Evolutionary conservation across 2,797 vertebrate species (phyloP).

Genomic region (Rallus crepitans): DNA sequence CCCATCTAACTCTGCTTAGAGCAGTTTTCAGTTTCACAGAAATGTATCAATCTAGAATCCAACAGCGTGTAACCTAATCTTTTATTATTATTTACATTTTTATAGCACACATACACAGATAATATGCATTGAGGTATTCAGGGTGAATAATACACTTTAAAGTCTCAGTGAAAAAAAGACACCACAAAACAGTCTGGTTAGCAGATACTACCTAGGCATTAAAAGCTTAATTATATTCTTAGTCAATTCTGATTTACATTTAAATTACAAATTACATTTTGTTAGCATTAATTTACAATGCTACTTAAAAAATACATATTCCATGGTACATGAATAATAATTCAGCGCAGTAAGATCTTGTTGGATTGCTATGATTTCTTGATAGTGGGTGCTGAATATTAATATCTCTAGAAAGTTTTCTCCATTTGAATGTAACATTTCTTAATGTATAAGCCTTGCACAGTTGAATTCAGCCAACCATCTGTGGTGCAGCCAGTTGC

Average conservation of each 20-base stretch:
- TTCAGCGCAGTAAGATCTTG: conserved; percentile 9
- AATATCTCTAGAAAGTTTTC: conserved; percentile 39
- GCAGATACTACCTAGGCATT: conserved; percentile 7
- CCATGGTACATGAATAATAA: conserved; percentile 51
- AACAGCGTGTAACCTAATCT: background rate
- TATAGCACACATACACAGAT: background rate
- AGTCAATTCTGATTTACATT: conserved; percentile 66
- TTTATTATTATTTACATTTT: conserved; percentile 46
- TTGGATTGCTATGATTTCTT: conserved; percentile 21
- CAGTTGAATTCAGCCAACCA: background rate
- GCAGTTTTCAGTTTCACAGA: background rate
- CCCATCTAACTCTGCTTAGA: background rate
- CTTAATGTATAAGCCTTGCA: background rate
- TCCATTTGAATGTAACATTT: background rate
- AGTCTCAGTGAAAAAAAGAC: background rate
- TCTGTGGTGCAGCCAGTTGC: background rate
- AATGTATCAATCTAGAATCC: background rate
- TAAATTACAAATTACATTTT: conserved; percentile 63
- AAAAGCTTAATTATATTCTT: conserved; percentile 52
- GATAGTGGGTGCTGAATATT: conserved; percentile 25
- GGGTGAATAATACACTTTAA: conserved; percentile 5
- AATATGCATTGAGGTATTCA: background rate
- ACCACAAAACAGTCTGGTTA: conserved; percentile 7
- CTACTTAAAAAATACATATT: conserved; percentile 64
- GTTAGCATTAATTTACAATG: conserved; percentile 54